Evolutionary conservation across 2,797 vertebrate genomes (phyloP).

Genomic region (Ispidina picta): DNA sequence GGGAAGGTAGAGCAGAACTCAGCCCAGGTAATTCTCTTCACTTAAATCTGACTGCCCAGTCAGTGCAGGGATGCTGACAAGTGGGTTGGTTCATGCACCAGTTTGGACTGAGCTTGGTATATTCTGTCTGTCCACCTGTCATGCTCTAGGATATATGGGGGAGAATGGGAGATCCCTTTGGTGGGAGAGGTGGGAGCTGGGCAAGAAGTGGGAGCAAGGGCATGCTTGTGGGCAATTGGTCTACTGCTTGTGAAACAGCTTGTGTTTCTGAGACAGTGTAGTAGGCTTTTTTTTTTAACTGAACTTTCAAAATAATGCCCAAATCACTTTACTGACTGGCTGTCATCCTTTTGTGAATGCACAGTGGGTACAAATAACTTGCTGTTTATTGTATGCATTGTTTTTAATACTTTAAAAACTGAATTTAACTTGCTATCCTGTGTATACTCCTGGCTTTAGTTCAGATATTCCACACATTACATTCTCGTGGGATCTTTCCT

Average conservation of each 20-base stretch:
- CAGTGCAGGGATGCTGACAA: background rate
- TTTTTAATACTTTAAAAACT: background rate
- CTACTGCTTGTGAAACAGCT: background rate
- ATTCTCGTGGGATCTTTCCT: background rate
- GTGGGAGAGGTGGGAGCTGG: background rate
- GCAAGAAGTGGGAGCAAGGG: background rate
- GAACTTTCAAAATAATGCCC: background rate
- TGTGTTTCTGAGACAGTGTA: background rate
- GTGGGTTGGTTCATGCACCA: accelerated
- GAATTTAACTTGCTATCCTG: background rate
- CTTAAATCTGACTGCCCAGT: background rate
- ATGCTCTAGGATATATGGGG: background rate
- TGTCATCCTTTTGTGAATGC: background rate
- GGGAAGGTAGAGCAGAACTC: background rate
- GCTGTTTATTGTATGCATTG: background rate
- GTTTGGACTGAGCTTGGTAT: background rate
- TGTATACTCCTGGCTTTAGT: background rate
- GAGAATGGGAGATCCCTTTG: background rate
- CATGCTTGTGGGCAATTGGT: background rate
- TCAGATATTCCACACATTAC: background rate
- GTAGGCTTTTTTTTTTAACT: background rate
- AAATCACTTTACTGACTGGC: background rate
- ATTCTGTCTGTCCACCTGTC: background rate
- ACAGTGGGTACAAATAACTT: background rate
- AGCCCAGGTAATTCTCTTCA: background rate